Evolutionary conservation across 2,797 vertebrate genomes (phyloP).

Genomic region (Typhlichthys eigenmanni): DNA sequence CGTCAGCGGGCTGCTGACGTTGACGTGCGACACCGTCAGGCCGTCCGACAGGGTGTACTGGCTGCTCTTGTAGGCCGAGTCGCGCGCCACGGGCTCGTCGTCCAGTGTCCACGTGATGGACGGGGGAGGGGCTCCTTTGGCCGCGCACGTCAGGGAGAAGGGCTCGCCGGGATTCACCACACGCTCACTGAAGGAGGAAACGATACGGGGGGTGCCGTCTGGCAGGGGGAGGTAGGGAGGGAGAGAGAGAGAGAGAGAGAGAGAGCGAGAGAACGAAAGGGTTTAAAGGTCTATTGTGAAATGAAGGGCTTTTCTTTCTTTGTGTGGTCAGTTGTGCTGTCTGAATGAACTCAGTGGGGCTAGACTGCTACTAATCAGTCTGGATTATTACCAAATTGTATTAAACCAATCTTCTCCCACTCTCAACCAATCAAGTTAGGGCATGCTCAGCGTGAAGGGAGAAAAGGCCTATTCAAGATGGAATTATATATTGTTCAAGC

Average conservation of each 20-base stretch:
- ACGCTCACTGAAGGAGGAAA: conserved; percentile 97
- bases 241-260: not conserved
- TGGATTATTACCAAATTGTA: too few species aligned
- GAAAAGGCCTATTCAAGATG: too few species aligned
- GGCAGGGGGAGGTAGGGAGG: not conserved
- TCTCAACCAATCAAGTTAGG: too few species aligned
- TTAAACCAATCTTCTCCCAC: too few species aligned
- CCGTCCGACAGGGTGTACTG: conserved; percentile 97
- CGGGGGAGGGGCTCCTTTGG: conserved; percentile 94
- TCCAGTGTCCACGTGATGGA: conserved; percentile 97
- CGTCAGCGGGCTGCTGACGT: conserved; percentile 93
- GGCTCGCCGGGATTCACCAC: conserved; percentile 97
- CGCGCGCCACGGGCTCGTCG: conserved; percentile 90
- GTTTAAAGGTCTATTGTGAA: too few species aligned
- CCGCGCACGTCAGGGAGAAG: conserved; percentile 95
- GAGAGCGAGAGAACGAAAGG: too few species aligned
- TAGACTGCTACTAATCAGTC: too few species aligned
- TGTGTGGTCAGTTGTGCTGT: too few species aligned
- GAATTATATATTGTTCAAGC: too few species aligned
- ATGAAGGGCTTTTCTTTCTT: too few species aligned
- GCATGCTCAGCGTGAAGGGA: too few species aligned
- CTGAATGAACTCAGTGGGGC: too few species aligned
- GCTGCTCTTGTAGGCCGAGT: conserved; percentile 93
- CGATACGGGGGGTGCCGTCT: conserved; percentile 96
- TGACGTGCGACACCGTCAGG: conserved; percentile 95